Base-by-base conservation (phyloP, 2,113 vertebrate genomes). In the Xyrauchen texanus region DNA sequence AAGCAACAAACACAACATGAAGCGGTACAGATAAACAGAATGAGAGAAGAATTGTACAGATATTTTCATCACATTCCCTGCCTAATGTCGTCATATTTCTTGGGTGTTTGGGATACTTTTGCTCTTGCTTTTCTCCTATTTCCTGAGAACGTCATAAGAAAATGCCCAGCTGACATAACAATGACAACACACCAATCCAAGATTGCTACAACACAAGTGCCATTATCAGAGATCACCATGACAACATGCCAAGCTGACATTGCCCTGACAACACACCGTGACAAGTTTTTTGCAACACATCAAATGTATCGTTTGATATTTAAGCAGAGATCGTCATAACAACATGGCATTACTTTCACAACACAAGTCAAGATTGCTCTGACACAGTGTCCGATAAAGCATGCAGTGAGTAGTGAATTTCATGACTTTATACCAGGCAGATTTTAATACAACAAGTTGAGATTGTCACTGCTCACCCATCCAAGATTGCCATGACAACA, bases 1-100 rank as follows among this genome's bases (percentile, higher is more conserved):
- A 81, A 84, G 86, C 90, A 89, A 88, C 90, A 70, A 88, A 87
- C 80, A 89, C 78, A 82, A 87, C 86, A 91, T 74, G 90, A 65
- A 76, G 73, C 66, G 85, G 84, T 80, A 85, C 81, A 88, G 82
- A 86, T 84, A 85, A 68, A 72, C 57, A 74, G 72, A 64, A 45
- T 46, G 60, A 66, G 81, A 82, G 64, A 63, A 58, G 58, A 69
- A 66, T 71, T 78, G 84, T 77, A 85, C 85, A 80, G 78, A 12
- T 79, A 51, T 83, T 78, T 85, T 84, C 84, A 81, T 83, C 42
- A 83, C 21, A 34, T 34, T 34, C 21, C 70, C 80, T 78, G 86
- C 78, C 82, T 52, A 70, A 68, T 72, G 82, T 82, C 77, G 21
- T 75, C 88, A 88, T 84, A 65, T 67, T 76, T 67, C 83, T 80